These are phyloP conservation scores for Ammospiza nelsoni DNA, from an alignment of 2,113 vertebrate genomes.

Conservation along the genomic window DNA sequence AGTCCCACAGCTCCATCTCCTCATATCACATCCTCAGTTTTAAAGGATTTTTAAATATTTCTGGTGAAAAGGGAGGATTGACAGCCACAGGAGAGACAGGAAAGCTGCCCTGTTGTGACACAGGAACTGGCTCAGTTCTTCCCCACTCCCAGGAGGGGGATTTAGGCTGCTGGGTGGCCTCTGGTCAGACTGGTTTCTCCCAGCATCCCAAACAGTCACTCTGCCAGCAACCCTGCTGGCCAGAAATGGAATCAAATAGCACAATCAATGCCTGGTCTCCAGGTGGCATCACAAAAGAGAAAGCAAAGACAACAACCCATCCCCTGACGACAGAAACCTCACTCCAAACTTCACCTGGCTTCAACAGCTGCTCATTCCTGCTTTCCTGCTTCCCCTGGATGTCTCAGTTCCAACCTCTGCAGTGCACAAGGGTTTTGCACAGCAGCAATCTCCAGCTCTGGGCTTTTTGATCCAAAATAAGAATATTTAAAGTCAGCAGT, in stretches of 20 bases:
- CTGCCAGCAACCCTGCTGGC: not conserved
- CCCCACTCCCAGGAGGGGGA: not conserved
- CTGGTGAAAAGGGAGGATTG: not conserved
- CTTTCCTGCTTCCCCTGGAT: fast-evolving
- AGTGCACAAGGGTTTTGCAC: fast-evolving
- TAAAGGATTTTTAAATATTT: not conserved
- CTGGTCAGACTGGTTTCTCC: not conserved
- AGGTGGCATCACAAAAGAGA: not conserved
- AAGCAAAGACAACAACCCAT: not conserved
- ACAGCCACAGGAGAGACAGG: not conserved
- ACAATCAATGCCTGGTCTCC: not conserved
- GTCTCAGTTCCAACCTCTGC: not conserved
- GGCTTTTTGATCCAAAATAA: not conserved
- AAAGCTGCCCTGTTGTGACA: not conserved
- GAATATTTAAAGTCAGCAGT: fast-evolving
- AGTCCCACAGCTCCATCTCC: not conserved
- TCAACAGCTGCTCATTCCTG: not conserved
- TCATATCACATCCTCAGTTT: not conserved
- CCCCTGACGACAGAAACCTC: not conserved
- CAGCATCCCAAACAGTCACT: not conserved
- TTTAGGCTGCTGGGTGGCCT: not conserved
- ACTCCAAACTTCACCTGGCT: fast-evolving
- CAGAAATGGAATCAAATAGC: not conserved
- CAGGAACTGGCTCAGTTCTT: not conserved
- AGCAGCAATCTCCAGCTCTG: not conserved